Evolutionary conservation across 2,888 invertebrate species (phyloP), one percentile per base, ranked within the genome.

Genomic region (Coelopa pilipes): DNA sequence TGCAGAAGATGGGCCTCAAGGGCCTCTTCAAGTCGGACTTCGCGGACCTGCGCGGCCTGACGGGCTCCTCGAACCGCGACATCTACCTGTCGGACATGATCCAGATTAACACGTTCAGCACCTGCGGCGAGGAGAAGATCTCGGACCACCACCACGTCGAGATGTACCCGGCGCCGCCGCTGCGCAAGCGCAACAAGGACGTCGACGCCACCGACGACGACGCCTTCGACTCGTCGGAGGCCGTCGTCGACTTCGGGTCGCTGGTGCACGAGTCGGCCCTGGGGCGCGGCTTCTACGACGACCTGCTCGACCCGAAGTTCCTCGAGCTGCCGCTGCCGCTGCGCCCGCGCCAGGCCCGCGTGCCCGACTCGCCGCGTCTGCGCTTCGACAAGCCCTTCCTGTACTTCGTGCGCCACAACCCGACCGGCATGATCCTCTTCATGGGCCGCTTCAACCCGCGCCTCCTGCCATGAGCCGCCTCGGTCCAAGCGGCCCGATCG

Each of bases 391-490:
- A 95, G 83, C 96, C 96, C 0, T 96, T 96, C 90, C 89, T 96
- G 45, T 96, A 94, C 87, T 93, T 95, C 80, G 94, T 96, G 15
- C 90, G 96, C 83, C 96, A 96, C 87, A 96, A 96, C 87, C 96
- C 96, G 1, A 93, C 96, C n/a, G 96, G 96, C 76, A 91, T 96
- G 89, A 94, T 96, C 82, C 89, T 96, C 70, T 94, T 94, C 85
- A 94, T 95, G 89, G 96, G 96, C 59, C 90, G 96, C 84, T 96
- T 94, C 88, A 96, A 94, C 87, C 96, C 94, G 59, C 91, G 93
- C 88, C 90, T 94, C 84, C 88, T 94, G 87, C 94, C 94, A 86
- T 94, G 89, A 89, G 72, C 49, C 11, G 34, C 12, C 65, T 15
- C 19, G 9, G 15, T 13, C 24, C n/a, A n/a, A n/a, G n/a, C n/a